Evolutionary conservation across 2,888 invertebrate species (phyloP).

Genomic region (Gari tellinella): DNA sequence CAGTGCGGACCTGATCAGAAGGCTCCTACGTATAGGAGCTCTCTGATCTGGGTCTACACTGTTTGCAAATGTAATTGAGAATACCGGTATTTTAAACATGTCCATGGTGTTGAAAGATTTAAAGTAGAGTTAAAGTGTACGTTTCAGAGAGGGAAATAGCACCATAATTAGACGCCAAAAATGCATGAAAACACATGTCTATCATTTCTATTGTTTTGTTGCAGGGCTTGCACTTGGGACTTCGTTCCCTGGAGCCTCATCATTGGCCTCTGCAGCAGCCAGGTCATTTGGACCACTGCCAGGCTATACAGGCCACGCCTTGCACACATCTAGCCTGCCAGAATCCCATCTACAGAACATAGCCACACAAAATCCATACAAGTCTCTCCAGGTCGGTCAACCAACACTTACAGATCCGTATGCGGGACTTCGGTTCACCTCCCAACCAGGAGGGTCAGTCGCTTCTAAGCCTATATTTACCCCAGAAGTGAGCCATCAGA

Average conservation of each 20-base stretch:
- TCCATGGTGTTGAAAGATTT: too few species aligned
- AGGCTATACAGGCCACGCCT: slow-evolving; percentile 65
- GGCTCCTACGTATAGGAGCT: too few species aligned
- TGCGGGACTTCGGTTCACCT: slow-evolving; percentile 39
- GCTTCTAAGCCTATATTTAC: slow-evolving; percentile 46
- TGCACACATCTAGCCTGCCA: slow-evolving; percentile 65
- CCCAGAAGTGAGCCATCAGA: slow-evolving; percentile 35
- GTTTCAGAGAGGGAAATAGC: too few species aligned
- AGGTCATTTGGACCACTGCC: slow-evolving; percentile 68
- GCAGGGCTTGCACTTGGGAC: slow-evolving; percentile 67
- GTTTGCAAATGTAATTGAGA: too few species aligned
- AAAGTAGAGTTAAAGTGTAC: too few species aligned
- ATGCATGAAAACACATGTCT: too few species aligned
- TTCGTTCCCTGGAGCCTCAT: slow-evolving; percentile 26
- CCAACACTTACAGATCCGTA: slow-evolving; percentile 64
- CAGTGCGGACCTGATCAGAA: too few species aligned
- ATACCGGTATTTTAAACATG: too few species aligned
- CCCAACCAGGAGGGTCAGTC: slow-evolving; percentile 32
- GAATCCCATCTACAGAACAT: slow-evolving; percentile 67
- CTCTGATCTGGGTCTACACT: too few species aligned
- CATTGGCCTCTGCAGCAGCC: slow-evolving; percentile 55
- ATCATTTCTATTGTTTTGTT: slow-evolving; percentile 19
- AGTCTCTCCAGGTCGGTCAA: slow-evolving; percentile 68
- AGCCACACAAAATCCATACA: slow-evolving; percentile 68
- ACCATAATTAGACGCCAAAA: too few species aligned